Percentiles rank a stretch among this genome's conserved stretches.
Evolutionary conservation across 2,797 vertebrate species (phyloP).

Genomic region (Glossophaga mutica): DNA sequence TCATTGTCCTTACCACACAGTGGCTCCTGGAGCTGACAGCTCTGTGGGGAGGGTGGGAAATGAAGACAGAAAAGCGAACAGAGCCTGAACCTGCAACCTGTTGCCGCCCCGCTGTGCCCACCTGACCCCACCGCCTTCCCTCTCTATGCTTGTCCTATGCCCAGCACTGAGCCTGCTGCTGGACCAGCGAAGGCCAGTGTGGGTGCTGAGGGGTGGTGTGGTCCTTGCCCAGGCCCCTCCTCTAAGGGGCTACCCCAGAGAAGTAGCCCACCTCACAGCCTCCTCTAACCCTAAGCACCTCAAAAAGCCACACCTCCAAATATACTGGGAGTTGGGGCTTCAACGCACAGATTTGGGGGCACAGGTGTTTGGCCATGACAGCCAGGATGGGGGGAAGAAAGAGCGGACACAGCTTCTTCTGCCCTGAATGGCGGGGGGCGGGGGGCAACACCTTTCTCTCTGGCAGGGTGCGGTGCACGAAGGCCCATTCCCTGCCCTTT

Average conservation of each 20-base stretch:
- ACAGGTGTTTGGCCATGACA: background rate
- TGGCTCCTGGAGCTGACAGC: background rate
- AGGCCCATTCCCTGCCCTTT: background rate
- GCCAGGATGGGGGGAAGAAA: background rate
- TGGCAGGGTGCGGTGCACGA: background rate
- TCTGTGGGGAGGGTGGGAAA: background rate
- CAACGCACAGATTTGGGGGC: background rate
- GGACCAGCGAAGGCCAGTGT: background rate
- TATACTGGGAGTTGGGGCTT: background rate
- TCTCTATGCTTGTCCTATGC: background rate
- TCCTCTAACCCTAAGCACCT: background rate
- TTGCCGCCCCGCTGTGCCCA: rapidly evolving
- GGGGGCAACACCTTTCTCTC: background rate
- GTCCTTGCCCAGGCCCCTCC: background rate
- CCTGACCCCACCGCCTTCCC: background rate
- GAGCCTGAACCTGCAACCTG: background rate
- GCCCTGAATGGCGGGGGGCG: rapidly evolving
- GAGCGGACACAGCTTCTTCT: background rate
- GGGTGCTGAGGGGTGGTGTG: background rate
- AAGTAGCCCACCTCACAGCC: background rate
- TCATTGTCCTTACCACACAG: background rate
- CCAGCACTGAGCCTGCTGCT: background rate
- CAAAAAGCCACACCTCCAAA: background rate
- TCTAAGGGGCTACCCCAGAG: background rate
- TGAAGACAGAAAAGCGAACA: background rate